Evolutionary conservation across 2,113 vertebrate species (phyloP), one percentile per base, ranked within the genome.

Genomic region (Prunella fulvescens): DNA sequence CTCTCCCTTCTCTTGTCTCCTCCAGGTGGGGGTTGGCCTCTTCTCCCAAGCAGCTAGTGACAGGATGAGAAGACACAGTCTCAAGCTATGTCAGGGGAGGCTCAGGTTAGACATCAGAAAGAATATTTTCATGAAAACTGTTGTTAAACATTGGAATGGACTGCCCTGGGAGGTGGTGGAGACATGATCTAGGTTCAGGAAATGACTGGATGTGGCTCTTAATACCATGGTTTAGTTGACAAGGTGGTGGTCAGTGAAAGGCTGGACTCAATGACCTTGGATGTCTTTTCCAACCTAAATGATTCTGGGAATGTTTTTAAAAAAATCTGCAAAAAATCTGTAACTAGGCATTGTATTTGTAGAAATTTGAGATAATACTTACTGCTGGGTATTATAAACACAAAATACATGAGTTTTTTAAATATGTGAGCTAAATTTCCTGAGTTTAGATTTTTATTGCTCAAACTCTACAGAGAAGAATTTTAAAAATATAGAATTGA

Each of bases 341-440:
- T 54, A 62, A 57, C 3, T 71, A n/a, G 26, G 19, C 44, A 72
- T 72, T 11, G 45, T 54, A 33, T 45, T n/a, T 45, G 7, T 40
- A 66, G 40, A 65, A 56, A 69, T 39, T 26, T 82, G 50, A 69
- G 57, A 11, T 14, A 53, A 18, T 64, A 5, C 66, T 83, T 79
- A 37, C 42, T 71, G 20, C 31, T 71, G 12, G 6, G 6, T n/a
- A 54, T 31, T 31, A 8, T 48, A 76, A 91, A 54, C 19, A 72
- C 3, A 20, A 57, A 73, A 33, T n/a, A 16, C 8, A 23, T 14
- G 1, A 3, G 0, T 11, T 26, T 61, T 80, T 45, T 0, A 14
- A 77, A 71, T n/a, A 23, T 0, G 0, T 14, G 19, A 76, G 9
- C 22, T 76, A 40, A 51, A 64, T 65, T 51, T 40, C 29, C 9